Percentiles rank a stretch among this genome's conserved stretches.
Conservation (phyloP, 2,888 invertebrate genomes). For the Phortica magna region DNA sequence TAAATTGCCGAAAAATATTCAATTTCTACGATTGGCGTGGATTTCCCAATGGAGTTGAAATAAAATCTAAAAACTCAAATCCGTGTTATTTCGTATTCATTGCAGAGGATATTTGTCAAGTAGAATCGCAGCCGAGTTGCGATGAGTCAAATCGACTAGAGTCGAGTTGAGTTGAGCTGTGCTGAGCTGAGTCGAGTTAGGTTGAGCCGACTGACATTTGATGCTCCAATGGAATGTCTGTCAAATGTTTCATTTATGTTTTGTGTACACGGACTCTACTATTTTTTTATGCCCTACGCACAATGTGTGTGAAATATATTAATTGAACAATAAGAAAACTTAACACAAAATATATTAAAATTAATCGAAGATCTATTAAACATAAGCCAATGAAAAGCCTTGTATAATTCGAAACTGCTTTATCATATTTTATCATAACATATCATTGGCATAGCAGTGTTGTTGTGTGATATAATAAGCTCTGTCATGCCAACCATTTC, state of each 20-base stretch:
- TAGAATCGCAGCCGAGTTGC: conserved; percentile 24
- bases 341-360: too few relatives aligned
- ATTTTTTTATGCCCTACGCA: too few relatives aligned
- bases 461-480: too few relatives aligned
- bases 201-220: not conserved
- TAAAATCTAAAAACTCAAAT: conserved; percentile 18
- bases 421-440: too few relatives aligned
- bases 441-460: too few relatives aligned
- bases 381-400: too few relatives aligned
- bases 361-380: too few relatives aligned
- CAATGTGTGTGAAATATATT: too few relatives aligned
- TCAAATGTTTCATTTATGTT: conserved; percentile 47
- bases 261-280: too few relatives aligned
- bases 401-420: too few relatives aligned
- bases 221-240: conserved; percentile 36
- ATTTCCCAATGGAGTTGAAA: not conserved
- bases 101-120: conserved; percentile 35
- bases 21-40: not conserved
- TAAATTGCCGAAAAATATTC: conserved; percentile 11
- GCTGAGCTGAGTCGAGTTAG: not conserved
- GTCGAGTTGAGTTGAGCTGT: conserved; percentile 25
- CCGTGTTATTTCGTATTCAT: conserved; percentile 38
- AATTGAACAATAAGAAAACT: too few relatives aligned
- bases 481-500: too few relatives aligned
- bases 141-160: not conserved